phyloP scores from a whole-genome alignment of 2,888 invertebrate genomes.

The Vannuccia rotundouncinata region DNA sequence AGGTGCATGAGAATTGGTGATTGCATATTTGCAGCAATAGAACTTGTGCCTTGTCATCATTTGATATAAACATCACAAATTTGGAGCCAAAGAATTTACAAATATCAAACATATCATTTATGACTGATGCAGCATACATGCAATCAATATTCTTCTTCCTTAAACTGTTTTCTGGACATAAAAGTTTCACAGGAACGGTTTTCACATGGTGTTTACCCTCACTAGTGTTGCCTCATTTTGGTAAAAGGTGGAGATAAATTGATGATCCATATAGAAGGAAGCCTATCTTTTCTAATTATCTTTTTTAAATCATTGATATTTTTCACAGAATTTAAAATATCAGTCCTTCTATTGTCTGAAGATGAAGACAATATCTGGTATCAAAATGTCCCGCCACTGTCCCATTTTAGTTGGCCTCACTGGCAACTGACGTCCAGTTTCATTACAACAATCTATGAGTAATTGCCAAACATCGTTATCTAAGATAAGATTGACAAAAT shows the following conservation, averaged over 20 bases:
- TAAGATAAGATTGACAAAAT: too few species aligned
- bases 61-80: conserved; percentile 41
- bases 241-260: conserved; percentile 33
- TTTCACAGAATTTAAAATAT: conserved; percentile 3
- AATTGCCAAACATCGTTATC: too few species aligned
- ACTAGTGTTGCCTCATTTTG: conserved; percentile 20
- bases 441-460: too few species aligned
- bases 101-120: conserved; percentile 44
- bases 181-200: conserved; percentile 41
- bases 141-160: conserved; percentile 45
- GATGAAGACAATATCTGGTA: too few species aligned
- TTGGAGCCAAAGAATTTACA: conserved; percentile 45
- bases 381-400: too few species aligned
- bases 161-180: conserved; percentile 36
- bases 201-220: conserved; percentile 34
- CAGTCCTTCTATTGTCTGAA: conserved; percentile 30
- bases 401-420: too few species aligned
- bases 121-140: conserved; percentile 45
- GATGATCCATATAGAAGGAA: conserved; percentile 25
- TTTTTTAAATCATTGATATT: conserved; percentile 22
- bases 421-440: too few species aligned
- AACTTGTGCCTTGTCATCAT: conserved; percentile 51
- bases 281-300: conserved; percentile 2
- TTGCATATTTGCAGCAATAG: conserved; percentile 54
- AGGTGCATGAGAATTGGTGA: conserved; percentile 45